Percentiles rank a stretch among this genome's conserved stretches.
Conservation (phyloP, 2,888 invertebrate genomes). For the Tachina lurida region DNA sequence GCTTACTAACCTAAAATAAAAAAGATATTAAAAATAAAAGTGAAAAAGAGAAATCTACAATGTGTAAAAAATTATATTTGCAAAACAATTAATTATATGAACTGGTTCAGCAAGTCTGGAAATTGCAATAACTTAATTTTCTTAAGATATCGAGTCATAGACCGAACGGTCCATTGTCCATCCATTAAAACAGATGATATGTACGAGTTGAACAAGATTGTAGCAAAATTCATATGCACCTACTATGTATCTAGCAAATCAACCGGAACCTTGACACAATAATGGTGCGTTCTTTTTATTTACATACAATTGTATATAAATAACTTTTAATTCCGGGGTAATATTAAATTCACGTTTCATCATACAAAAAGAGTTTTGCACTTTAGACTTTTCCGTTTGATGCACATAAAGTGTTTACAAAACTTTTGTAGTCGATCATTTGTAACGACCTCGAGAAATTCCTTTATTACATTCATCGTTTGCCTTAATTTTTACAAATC, state of each 20-base stretch:
- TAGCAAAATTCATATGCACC: not conserved
- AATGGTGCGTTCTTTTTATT: slow-evolving; percentile 16
- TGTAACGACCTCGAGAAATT: slow-evolving; percentile 10
- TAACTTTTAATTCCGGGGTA: slow-evolving; percentile 31
- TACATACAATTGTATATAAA: slow-evolving; percentile 29
- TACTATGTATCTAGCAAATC: not conserved
- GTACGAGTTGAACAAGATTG: not conserved
- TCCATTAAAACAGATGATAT: slow-evolving; percentile 7
- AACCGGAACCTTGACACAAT: slow-evolving; percentile 59
- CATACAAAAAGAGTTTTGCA: slow-evolving; percentile 41
- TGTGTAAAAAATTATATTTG: slow-evolving; percentile 21
- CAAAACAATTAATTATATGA: not conserved
- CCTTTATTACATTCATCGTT: slow-evolving; percentile 7
- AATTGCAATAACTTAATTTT: not conserved
- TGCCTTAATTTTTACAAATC: slow-evolving; percentile 65
- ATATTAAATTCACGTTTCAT: slow-evolving; percentile 10
- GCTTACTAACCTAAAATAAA: slow-evolving; percentile 71
- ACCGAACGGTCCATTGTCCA: not conserved
- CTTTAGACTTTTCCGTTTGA: slow-evolving; percentile 56
- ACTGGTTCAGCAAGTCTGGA: too few species aligned
- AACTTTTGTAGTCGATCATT: not conserved
- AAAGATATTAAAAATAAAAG: slow-evolving; percentile 38
- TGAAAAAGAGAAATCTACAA: slow-evolving; percentile 49
- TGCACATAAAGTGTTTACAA: not conserved
- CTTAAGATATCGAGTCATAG: not conserved